phyloP scores from a whole-genome alignment of 37 sponge, comb jelly and placozoan genomes.

The Halisarca cf. caerulea region DNA sequence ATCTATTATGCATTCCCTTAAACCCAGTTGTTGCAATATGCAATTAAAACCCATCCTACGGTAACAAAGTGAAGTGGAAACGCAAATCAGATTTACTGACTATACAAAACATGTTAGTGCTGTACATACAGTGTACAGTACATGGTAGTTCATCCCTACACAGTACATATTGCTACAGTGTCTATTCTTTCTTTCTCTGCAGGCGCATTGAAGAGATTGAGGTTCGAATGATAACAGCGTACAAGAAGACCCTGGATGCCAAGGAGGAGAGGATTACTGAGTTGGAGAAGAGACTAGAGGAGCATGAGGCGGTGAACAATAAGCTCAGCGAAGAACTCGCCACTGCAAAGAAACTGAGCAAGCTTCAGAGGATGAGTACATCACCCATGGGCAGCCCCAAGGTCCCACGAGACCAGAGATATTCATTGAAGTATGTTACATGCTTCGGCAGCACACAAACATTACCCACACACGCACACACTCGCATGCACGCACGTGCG shows the following conservation, averaged over 20 bases:
- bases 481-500: background rate
- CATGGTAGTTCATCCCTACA: too few relatives aligned
- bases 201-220: conserved; percentile 66
- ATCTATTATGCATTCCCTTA: too few relatives aligned
- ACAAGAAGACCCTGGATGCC: conserved; percentile 68
- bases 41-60: too few relatives aligned
- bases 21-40: too few relatives aligned
- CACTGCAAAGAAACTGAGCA: conserved; percentile 19
- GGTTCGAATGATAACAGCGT: conserved; percentile 57
- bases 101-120: too few relatives aligned
- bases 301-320: conserved; percentile 36
- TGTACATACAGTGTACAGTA: too few relatives aligned
- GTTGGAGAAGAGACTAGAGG: conserved; percentile 71
- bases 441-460: too few relatives aligned
- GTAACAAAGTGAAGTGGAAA: too few relatives aligned
- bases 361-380: conserved; percentile 12
- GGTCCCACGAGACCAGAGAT: background rate
- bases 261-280: conserved; percentile 83
- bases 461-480: background rate
- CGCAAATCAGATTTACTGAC: too few relatives aligned
- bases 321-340: conserved; percentile 47
- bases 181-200: background rate
- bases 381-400: background rate
- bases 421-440: background rate
- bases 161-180: too few relatives aligned